These are phyloP conservation scores for Pristionchus fissidentatus DNA, from an alignment of 2,888 invertebrate genomes.

Conservation along the genomic window DNA sequence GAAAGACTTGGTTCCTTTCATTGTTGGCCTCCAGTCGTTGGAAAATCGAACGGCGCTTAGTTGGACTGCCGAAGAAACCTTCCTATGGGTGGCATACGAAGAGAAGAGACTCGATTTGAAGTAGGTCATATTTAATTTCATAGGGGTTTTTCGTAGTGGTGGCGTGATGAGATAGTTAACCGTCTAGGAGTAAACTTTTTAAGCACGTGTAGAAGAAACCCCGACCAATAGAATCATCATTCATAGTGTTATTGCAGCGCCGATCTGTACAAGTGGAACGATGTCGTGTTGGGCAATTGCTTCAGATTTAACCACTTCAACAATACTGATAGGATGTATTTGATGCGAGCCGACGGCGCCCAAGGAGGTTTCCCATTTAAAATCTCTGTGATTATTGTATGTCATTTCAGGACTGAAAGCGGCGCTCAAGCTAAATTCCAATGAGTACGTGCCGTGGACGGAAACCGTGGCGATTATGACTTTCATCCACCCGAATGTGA, in stretches of 20 bases:
- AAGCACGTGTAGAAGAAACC: neutral
- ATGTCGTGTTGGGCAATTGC: constrained; percentile 58
- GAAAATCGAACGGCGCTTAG: constrained; percentile 53
- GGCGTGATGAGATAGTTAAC: too few species aligned
- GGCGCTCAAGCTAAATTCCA: constrained; percentile 50
- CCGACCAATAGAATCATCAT: neutral
- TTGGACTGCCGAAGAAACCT: constrained; percentile 54
- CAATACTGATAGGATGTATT: neutral
- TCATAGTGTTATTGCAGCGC: neutral
- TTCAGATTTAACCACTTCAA: constrained; percentile 58
- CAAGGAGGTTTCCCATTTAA: constrained; percentile 9
- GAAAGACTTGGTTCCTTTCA: constrained; percentile 46
- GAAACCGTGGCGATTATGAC: constrained; percentile 51
- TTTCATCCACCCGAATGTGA: constrained; percentile 46
- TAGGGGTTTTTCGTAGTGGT: too few species aligned
- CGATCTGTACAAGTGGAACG: constrained; percentile 50
- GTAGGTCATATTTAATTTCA: neutral
- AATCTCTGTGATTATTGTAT: too few species aligned
- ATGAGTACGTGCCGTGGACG: constrained; percentile 55
- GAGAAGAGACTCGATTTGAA: constrained; percentile 49
- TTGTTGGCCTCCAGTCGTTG: constrained; percentile 42
- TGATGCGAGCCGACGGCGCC: constrained; percentile 46
- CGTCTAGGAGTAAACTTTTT: too few species aligned
- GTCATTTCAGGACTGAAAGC: constrained; percentile 42
- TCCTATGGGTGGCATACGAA: constrained; percentile 57